Base-by-base conservation (phyloP, 2,797 vertebrate genomes). In the Gallinago solitaria region DNA sequence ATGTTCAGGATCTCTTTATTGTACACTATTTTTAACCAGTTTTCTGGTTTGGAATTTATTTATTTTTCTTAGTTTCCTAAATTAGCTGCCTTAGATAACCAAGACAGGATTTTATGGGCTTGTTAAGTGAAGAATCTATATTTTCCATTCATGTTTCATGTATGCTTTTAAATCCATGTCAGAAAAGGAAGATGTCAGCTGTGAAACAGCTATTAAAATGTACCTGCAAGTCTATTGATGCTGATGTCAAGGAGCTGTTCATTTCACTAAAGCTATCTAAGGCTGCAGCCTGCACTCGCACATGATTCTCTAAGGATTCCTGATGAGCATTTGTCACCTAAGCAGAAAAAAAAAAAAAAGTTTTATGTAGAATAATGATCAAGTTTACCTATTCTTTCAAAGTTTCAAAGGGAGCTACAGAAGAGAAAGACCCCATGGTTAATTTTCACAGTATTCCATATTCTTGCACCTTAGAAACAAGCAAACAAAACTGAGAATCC, bases 181-280 rank as follows among this genome's bases (percentile, higher is more conserved):
- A 96, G 77, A 64, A 92, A 91, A 83, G 50, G 74, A 75, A 77
- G 61, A 81, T 88, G 68, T 71, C 59, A 78, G 91, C 94, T 94
- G 94, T 78, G 51, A 81, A 91, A 78, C 76, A 86, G 65, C 88
- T 95, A 16, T 88, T 87, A 89, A 64, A 85, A 95, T 79, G 64
- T 98, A 98, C 99, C 99, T 99, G 99, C 95, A 99, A 96, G 97
- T 98, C 97, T 56, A 99, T 97, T 96, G 99, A 99, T 91, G 98
- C 97, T 16, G 98, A 97, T 47, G 99, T 98, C 84, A 99, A 98
- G 13, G 99, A 98, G 81, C 97, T 99, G 98, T 99, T 99, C 98
- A 99, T 98, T 96, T 98, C 98, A 93, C 98, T 98, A 87, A 99
- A 99, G 96, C 98, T 99, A 27, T 99, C 99, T 98, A 99, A 98